These are phyloP conservation scores for Plagodis pulveraria DNA, from an alignment of 2,888 invertebrate species.

Conservation along the genomic window DNA sequence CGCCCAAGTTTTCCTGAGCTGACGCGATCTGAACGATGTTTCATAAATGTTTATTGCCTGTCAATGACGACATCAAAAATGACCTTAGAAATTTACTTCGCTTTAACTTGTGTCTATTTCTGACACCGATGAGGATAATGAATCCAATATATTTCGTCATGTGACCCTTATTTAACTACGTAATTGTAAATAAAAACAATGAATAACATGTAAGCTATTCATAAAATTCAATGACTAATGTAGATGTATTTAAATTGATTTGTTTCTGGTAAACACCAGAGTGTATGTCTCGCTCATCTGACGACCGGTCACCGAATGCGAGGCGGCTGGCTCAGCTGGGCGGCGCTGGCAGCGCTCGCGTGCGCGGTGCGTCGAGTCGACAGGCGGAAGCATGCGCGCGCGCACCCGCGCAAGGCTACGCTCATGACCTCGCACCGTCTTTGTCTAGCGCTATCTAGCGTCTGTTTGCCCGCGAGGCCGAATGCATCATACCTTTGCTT, in stretches of 20 bases:
- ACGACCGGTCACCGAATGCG: slow-evolving; percentile 55
- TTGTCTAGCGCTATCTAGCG: slow-evolving; percentile 83
- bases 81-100: slow-evolving; percentile 11
- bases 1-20: slow-evolving; percentile 30
- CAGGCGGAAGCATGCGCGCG: slow-evolving; percentile 79
- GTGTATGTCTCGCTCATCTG: slow-evolving; percentile 50
- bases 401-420: slow-evolving; percentile 83
- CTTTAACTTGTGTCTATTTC: neutral
- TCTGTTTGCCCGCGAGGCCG: slow-evolving; percentile 82
- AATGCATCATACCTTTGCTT: slow-evolving; percentile 80
- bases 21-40: slow-evolving; percentile 24
- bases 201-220: no score
- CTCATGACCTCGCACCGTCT: slow-evolving; percentile 84
- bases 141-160: neutral
- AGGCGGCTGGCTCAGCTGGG: slow-evolving; percentile 36
- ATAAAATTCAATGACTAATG: neutral
- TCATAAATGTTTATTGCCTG: slow-evolving; percentile 26
- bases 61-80: slow-evolving; percentile 19
- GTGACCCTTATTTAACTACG: no score
- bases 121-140: neutral
- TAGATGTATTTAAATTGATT: slow-evolving; percentile 19
- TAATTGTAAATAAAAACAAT: no score
- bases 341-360: slow-evolving; percentile 49
- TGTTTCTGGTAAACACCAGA: slow-evolving; percentile 6
- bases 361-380: slow-evolving; percentile 55